phyloP scores from a whole-genome alignment of 2,888 invertebrate genomes.

The Hartigia nigra region DNA sequence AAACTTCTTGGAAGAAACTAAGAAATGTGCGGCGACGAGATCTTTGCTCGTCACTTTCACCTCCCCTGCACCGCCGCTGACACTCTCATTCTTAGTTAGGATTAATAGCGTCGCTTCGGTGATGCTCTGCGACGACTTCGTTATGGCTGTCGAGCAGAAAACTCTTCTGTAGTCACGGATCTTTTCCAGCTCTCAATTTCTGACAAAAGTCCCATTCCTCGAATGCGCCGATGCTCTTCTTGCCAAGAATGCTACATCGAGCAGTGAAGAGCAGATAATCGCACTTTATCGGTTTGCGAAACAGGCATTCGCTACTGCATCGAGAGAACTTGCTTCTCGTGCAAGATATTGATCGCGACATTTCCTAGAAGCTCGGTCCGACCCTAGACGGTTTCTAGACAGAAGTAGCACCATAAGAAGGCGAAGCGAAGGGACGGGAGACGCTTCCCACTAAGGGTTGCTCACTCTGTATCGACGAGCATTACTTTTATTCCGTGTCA shows the following conservation, averaged over 20 bases:
- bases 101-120: conserved; percentile 5
- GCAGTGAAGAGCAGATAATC: conserved; percentile 37
- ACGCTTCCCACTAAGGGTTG: neutral
- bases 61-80: neutral
- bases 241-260: neutral
- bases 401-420: conserved; percentile 5
- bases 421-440: conserved; percentile 18
- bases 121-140: neutral
- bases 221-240: neutral
- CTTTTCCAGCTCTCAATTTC: neutral
- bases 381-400: conserved; percentile 34
- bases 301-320: conserved; percentile 32
- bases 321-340: conserved; percentile 51
- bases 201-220: neutral
- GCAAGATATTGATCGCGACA: conserved; percentile 55
- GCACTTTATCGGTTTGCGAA: conserved; percentile 44
- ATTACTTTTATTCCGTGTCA: conserved; percentile 66
- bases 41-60: neutral
- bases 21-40: conserved; percentile 1
- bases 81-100: neutral
- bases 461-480: conserved; percentile 40
- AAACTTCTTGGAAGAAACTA: conserved; percentile 26
- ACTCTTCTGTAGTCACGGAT: neutral
- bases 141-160: neutral
- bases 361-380: neutral